These are phyloP conservation scores for Anguilla anguilla DNA, from an alignment of 2,797 vertebrate genomes.

Conservation along the genomic window DNA sequence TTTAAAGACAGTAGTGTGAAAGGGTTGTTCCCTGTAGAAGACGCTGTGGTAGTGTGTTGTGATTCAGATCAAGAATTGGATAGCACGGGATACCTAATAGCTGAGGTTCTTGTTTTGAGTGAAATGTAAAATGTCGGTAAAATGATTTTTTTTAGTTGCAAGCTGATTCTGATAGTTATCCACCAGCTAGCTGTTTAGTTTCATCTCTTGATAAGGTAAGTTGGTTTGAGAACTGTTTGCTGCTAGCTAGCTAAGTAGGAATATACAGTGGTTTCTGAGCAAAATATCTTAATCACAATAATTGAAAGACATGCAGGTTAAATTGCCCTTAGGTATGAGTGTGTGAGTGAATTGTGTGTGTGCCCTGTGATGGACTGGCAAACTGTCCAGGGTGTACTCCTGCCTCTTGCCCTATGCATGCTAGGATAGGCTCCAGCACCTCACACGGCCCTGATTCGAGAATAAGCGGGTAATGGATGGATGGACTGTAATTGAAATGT, in stretches of 20 bases:
- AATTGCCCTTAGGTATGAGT: too few species aligned
- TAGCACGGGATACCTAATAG: neutral
- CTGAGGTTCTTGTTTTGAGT: neutral
- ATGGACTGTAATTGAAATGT: neutral
- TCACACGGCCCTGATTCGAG: too few species aligned
- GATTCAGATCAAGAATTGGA: too few species aligned
- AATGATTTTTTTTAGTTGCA: neutral
- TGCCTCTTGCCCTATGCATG: too few species aligned
- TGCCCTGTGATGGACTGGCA: too few species aligned
- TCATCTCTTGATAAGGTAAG: neutral
- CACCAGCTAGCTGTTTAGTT: neutral
- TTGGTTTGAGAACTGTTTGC: neutral
- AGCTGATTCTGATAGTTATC: neutral
- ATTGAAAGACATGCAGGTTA: too few species aligned
- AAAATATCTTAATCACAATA: neutral
- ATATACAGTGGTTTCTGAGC: neutral
- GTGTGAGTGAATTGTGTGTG: too few species aligned
- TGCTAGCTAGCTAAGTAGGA: neutral
- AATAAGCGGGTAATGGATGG: too few species aligned
- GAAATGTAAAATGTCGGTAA: neutral
- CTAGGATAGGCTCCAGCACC: too few species aligned
- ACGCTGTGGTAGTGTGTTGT: too few species aligned
- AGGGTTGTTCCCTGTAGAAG: neutral
- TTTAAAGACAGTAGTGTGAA: neutral
- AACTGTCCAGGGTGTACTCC: too few species aligned